Evolutionary conservation across 1,140 invertebrate genomes (phyloP).

Genomic region (Sinonovacula constricta): DNA sequence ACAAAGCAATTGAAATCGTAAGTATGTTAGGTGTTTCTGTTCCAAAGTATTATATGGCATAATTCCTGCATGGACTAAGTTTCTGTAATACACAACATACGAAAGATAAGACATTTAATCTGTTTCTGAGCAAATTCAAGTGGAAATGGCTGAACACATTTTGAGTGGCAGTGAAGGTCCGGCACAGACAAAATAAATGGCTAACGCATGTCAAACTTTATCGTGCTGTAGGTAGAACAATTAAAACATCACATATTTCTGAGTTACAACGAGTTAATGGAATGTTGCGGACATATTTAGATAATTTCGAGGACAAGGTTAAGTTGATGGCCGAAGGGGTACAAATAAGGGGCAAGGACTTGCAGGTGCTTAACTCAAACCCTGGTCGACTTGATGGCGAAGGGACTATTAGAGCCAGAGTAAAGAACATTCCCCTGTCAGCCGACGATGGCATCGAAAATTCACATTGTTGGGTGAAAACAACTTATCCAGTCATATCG

Average conservation of each 20-base stretch:
- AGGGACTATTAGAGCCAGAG: slow-evolving; percentile 2
- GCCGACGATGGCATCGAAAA: background rate
- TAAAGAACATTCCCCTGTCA: background rate
- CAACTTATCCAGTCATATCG: background rate
- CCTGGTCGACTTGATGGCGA: slow-evolving; percentile 9
- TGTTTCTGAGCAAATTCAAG: background rate
- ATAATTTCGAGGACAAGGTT: slow-evolving; percentile 20
- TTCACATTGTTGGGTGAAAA: background rate
- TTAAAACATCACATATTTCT: slow-evolving; percentile 12
- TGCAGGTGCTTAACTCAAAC: slow-evolving; percentile 7
- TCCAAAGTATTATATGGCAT: background rate
- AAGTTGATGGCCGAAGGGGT: slow-evolving; percentile 15
- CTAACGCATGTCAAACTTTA: slow-evolving; percentile 28
- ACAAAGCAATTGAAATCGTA: too few species aligned
- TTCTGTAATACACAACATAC: background rate
- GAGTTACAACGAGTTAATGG: slow-evolving; percentile 14
- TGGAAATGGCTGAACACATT: background rate
- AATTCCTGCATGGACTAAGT: background rate
- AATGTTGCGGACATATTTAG: slow-evolving; percentile 16
- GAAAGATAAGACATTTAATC: background rate
- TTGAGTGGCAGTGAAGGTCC: background rate
- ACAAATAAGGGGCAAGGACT: slow-evolving; percentile 11
- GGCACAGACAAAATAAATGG: background rate
- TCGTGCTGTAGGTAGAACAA: background rate
- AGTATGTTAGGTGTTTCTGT: too few species aligned